phyloP scores from a whole-genome alignment of 2,797 vertebrate species.

The Miichthys miiuy region DNA sequence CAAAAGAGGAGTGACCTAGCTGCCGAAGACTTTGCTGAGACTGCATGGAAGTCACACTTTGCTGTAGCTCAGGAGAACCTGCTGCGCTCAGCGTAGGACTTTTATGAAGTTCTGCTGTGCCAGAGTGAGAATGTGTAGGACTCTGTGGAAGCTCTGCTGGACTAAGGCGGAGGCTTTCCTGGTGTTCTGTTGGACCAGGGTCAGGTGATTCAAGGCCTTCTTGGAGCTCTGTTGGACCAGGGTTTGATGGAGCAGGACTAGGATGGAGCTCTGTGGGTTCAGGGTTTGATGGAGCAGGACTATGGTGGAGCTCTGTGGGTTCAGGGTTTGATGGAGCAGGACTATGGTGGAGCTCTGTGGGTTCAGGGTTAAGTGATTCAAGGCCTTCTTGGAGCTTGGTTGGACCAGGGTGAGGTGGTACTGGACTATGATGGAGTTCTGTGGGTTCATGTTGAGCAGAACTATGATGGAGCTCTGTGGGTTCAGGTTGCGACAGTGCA shows the following conservation, averaged over 20 bases:
- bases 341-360: not conserved
- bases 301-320: no score
- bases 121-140: not conserved
- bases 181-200: not conserved
- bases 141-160: conserved; percentile 24
- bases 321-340: no score
- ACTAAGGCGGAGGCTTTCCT: conserved; percentile 5
- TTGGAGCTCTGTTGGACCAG: not conserved
- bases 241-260: not conserved
- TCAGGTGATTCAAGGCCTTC: not conserved
- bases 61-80: not conserved
- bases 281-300: not conserved
- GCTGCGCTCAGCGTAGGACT: not conserved
- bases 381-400: not conserved
- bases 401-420: not conserved
- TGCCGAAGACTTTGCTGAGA: not conserved
- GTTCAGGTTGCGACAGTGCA: not conserved
- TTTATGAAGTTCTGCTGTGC: not conserved
- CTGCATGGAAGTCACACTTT: conserved; percentile 13
- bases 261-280: not conserved
- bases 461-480: not conserved
- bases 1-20: not conserved
- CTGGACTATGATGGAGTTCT: not conserved
- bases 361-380: not conserved
- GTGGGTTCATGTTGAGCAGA: no score